phyloP scores from a whole-genome alignment of 1,140 invertebrate genomes.

The Pemphigus obesinymphae region DNA sequence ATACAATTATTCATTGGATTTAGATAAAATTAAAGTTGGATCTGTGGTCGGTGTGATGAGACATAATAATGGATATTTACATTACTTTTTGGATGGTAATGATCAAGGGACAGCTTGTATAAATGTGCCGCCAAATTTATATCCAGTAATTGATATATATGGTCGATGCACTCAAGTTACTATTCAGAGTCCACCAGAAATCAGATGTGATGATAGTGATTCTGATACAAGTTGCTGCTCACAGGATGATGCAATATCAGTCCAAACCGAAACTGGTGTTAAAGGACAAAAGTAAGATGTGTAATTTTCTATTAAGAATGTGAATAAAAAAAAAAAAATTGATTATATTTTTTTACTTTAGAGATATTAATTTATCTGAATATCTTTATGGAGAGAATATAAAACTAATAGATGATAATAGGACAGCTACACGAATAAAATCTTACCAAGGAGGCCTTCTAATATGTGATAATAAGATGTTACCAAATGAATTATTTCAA shows the following conservation, averaged over 20 bases:
- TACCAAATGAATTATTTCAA: conserved; percentile 66
- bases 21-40: conserved; percentile 46
- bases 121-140: conserved; percentile 75
- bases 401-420: conserved; percentile 62
- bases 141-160: conserved; percentile 91
- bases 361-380: conserved; percentile 15
- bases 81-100: conserved; percentile 86
- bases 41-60: conserved; percentile 68
- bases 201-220: conserved; percentile 23
- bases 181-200: conserved; percentile 19
- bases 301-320: background rate
- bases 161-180: conserved; percentile 86
- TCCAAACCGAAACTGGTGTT: conserved; percentile 24
- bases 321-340: background rate
- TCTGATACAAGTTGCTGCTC: conserved; percentile 25
- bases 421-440: conserved; percentile 60
- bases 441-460: conserved; percentile 65
- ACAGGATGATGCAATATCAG: conserved; percentile 8
- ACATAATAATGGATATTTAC: conserved; percentile 74
- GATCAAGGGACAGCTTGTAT: conserved; percentile 84
- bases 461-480: conserved; percentile 65
- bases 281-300: conserved; percentile 6
- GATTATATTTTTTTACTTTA: background rate
- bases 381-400: conserved; percentile 60
- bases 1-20: conserved; percentile 46